Evolutionary conservation across 2,113 vertebrate species (phyloP).

Genomic region (human (Homo sapiens)): DNA sequence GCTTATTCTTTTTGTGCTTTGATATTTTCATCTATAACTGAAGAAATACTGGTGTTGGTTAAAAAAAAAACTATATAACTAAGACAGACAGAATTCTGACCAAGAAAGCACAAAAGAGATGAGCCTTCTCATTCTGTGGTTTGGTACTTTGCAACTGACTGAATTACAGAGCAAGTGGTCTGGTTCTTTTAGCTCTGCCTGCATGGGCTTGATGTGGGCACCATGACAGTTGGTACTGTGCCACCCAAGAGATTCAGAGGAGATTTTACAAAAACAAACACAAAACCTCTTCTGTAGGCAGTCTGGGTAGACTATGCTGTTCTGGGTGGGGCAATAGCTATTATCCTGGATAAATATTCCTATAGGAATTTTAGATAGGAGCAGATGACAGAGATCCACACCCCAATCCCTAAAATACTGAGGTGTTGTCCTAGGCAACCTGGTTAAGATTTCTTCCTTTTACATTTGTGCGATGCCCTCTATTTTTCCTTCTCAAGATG

Average conservation of each 20-base stretch:
- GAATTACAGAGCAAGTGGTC: neutral
- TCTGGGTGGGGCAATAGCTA: neutral
- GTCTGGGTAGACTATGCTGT: neutral
- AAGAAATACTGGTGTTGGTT: neutral
- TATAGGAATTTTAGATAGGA: neutral
- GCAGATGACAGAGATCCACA: neutral
- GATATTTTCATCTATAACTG: neutral
- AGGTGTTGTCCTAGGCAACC: neutral
- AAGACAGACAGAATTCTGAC: neutral
- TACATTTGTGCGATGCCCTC: neutral
- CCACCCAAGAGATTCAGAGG: neutral
- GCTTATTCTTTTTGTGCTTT: neutral
- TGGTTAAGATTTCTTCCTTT: neutral
- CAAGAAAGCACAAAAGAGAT: neutral
- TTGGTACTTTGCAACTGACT: neutral
- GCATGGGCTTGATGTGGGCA: neutral
- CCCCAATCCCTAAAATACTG: neutral
- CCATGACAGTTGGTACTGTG: too few species aligned
- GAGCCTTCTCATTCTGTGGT: neutral
- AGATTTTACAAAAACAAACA: neutral
- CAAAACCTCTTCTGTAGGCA: neutral
- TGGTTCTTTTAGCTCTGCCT: neutral
- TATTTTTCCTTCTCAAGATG: neutral
- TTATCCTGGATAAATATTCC: neutral
- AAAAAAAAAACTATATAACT: neutral